Evolutionary conservation across 2,888 invertebrate species (phyloP), one percentile per base, ranked within the genome.

Genomic region (Mesorhabditis spiculigera): DNA sequence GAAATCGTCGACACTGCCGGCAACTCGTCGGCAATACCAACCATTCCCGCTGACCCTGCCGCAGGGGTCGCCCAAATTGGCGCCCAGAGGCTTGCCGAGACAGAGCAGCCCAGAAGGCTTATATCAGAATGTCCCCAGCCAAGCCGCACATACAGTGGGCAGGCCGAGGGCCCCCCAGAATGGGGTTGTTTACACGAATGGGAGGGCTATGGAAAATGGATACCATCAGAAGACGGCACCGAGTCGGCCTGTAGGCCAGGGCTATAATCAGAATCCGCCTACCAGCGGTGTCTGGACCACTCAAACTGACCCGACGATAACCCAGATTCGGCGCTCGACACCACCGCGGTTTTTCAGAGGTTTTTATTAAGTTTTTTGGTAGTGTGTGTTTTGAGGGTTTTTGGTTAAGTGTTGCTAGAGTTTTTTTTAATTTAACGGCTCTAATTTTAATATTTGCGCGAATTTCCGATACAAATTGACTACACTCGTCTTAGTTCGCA

Each of bases 261-360:
- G n/a, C 8, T 13, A 13, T 10, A 10, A 50, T 50, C 58, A n/a
- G 10, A n/a, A 50, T 13, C 8, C 8, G 8, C 10, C n/a, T 1
- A 50, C 58, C 58, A 50, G 58, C n/a, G 58, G 58, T 10, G n/a
- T 50, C 58, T 50, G 58, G 58, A 50, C 58, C 10, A 50, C 58
- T 10, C 8, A 50, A 50, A 50, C 10, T 3, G 58, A 50, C n/a
- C 58, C 58, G 58, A 50, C 58, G 1, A 50, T 50, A 1, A 50
- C 58, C 8, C 58, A 50, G 58, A 50, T 50, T 50, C 8, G 58
- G 58, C 58, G n/a, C 58, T 50, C 58, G 58, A 50, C 58, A n/a
- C 58, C 58, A 10, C 58, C 58, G 8, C 58, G n/a, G 8, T 50
- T 13, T 50, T 50, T 50, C n/a, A 50, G n/a, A 50, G 58, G 58